Conservation (phyloP, 1,140 invertebrate genomes). For the Calephelis nemesis region DNA sequence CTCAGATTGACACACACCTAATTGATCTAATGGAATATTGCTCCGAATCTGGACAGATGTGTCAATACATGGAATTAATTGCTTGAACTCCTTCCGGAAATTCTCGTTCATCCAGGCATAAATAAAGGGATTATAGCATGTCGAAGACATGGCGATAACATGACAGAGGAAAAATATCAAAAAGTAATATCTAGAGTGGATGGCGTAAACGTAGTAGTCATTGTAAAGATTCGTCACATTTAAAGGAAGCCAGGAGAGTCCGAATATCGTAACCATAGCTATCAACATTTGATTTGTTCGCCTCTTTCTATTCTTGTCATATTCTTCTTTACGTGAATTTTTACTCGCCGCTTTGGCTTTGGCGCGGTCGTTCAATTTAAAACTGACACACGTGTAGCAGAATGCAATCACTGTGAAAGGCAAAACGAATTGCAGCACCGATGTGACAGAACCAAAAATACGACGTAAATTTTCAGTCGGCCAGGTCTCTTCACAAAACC, state of each 20-base stretch:
- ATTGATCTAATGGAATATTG: conserved; percentile 63
- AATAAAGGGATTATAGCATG: conserved; percentile 95
- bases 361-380: conserved; percentile 90
- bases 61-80: conserved; percentile 88
- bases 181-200: conserved; percentile 90
- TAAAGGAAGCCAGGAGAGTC: conserved; percentile 97
- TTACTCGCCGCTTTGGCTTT: conserved; percentile 88
- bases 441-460: conserved; percentile 92
- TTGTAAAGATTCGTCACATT: conserved; percentile 94
- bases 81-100: conserved; percentile 97
- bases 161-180: conserved; percentile 94
- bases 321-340: conserved; percentile 86
- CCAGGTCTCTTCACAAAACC: conserved; percentile 95
- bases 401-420: conserved; percentile 97
- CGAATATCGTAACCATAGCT: conserved; percentile 97
- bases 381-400: conserved; percentile 95
- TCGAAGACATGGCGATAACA: conserved; percentile 97
- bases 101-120: conserved; percentile 99
- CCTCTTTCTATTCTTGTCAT: conserved; percentile 85
- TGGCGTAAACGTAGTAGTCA: conserved; percentile 87
- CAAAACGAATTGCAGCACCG: conserved; percentile 94
- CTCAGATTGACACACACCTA: conserved; percentile 79
- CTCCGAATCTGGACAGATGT: conserved; percentile 62
- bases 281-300: conserved; percentile 97
- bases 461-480: conserved; percentile 87